A percentile compares a stretch with the other conserved stretches of the same genome.
These are phyloP conservation scores for Megaceryle torquata DNA, from an alignment of 2,113 vertebrate genomes.

Conservation along the genomic window DNA sequence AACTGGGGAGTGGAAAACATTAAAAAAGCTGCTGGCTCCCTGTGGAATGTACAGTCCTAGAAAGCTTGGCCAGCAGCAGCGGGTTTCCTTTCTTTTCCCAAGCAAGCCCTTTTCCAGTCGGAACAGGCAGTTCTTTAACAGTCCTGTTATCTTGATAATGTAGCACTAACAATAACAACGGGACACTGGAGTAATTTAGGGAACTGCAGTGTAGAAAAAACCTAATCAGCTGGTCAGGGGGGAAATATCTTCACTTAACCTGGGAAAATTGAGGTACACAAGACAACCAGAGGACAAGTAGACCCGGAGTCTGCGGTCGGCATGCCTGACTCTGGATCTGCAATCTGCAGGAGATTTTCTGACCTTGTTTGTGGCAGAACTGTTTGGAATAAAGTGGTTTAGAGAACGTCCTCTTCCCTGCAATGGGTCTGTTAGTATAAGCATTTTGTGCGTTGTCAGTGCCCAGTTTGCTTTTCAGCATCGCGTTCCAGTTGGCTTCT, in stretches of 20 bases:
- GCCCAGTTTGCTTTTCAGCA: background rate
- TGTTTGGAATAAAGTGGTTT: background rate
- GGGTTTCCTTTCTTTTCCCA: background rate
- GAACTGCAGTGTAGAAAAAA: background rate
- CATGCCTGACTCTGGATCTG: background rate
- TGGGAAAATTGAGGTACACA: background rate
- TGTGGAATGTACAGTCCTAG: conserved; percentile 37
- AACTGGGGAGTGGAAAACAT: background rate
- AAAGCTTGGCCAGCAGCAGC: conserved; percentile 23
- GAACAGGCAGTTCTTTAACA: conserved; percentile 37
- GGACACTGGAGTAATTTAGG: background rate
- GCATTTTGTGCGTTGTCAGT: background rate
- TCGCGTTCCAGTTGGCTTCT: conserved; percentile 6
- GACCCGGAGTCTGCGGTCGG: background rate
- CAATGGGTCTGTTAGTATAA: background rate
- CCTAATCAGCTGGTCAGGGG: background rate
- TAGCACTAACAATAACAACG: background rate
- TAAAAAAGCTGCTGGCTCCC: background rate
- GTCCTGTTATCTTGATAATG: background rate
- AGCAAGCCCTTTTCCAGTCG: background rate
- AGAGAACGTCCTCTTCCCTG: background rate
- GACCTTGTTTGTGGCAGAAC: background rate
- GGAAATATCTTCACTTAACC: background rate
- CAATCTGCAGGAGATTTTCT: background rate
- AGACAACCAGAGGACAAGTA: background rate